Percentiles rank a stretch among this genome's conserved stretches.
These are phyloP conservation scores for Atherinosoma microstoma DNA, from an alignment of 2,797 vertebrate species.

Conservation along the genomic window DNA sequence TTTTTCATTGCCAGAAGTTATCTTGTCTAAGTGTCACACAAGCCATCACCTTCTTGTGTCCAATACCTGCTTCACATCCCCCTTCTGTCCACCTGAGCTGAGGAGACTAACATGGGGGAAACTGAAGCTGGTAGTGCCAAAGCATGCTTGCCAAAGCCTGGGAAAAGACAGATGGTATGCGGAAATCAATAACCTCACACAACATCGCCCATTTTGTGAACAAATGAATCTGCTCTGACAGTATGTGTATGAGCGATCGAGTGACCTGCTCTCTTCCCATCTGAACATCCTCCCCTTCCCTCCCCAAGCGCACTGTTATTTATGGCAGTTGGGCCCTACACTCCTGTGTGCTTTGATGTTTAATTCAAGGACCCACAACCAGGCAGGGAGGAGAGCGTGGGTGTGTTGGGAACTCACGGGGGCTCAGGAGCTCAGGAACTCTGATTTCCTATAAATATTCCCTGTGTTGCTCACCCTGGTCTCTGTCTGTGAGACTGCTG, in stretches of 20 bases:
- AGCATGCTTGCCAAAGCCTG: slow-evolving; percentile 70
- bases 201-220: slow-evolving; percentile 83
- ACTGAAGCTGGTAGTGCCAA: slow-evolving; percentile 74
- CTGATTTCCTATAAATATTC: slow-evolving; percentile 78
- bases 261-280: slow-evolving; percentile 82
- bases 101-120: slow-evolving; percentile 51
- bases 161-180: slow-evolving; percentile 79
- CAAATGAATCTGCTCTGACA: slow-evolving; percentile 84
- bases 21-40: slow-evolving; percentile 43
- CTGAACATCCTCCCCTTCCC: slow-evolving; percentile 79
- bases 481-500: slow-evolving; percentile 43
- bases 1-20: slow-evolving; percentile 32
- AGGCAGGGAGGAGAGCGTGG: slow-evolving; percentile 80
- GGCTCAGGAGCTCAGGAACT: slow-evolving; percentile 74
- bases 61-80: slow-evolving; percentile 53
- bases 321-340: slow-evolving; percentile 78
- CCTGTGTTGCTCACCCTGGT: slow-evolving; percentile 58
- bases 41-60: slow-evolving; percentile 45
- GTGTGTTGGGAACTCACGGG: slow-evolving; percentile 78
- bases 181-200: slow-evolving; percentile 83
- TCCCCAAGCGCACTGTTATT: slow-evolving; percentile 77
- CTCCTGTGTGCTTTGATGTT: slow-evolving; percentile 85
- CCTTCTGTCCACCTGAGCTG: slow-evolving; percentile 63
- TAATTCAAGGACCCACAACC: slow-evolving; percentile 83
- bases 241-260: slow-evolving; percentile 79